These are phyloP conservation scores for Psammodynastes pulverulentus DNA, from an alignment of 2,113 vertebrate genomes.

Conservation along the genomic window DNA sequence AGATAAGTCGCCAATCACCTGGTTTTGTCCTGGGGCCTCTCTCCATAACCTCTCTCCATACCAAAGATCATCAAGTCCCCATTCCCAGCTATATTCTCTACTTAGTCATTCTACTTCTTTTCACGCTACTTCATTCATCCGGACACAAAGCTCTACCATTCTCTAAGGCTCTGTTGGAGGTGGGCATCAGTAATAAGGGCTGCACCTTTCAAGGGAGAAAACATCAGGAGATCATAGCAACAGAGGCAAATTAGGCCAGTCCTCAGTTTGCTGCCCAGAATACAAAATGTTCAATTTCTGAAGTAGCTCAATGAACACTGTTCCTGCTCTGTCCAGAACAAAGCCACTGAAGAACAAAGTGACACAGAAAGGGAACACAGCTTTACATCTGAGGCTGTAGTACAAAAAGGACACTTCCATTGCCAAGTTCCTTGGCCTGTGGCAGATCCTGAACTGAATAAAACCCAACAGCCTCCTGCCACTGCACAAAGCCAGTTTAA, in stretches of 20 bases:
- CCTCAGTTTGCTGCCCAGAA: constrained; percentile 14
- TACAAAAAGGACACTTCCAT: not conserved
- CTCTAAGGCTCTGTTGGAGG: not conserved
- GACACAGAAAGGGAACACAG: not conserved
- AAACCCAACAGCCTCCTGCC: not conserved
- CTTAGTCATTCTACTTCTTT: not conserved
- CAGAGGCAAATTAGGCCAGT: constrained; percentile 19
- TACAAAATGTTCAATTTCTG: constrained; percentile 14
- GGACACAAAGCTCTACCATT: not conserved
- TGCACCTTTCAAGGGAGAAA: constrained; percentile 2
- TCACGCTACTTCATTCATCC: not conserved
- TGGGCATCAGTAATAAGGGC: not conserved
- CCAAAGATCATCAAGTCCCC: not conserved
- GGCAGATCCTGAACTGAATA: not conserved
- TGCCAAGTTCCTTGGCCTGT: not conserved
- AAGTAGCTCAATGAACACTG: constrained; percentile 4
- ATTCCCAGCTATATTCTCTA: not conserved
- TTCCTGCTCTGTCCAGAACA: not conserved
- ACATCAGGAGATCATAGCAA: not conserved
- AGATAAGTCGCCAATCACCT: not conserved
- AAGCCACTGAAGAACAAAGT: not conserved
- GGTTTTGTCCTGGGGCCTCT: not conserved
- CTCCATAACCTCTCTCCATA: not conserved
- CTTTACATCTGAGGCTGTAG: not conserved
- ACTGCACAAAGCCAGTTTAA: not conserved